Percentiles rank a stretch among this genome's conserved stretches.
Conservation (phyloP, 2,888 invertebrate species). For the Nomada hirtipes region DNA sequence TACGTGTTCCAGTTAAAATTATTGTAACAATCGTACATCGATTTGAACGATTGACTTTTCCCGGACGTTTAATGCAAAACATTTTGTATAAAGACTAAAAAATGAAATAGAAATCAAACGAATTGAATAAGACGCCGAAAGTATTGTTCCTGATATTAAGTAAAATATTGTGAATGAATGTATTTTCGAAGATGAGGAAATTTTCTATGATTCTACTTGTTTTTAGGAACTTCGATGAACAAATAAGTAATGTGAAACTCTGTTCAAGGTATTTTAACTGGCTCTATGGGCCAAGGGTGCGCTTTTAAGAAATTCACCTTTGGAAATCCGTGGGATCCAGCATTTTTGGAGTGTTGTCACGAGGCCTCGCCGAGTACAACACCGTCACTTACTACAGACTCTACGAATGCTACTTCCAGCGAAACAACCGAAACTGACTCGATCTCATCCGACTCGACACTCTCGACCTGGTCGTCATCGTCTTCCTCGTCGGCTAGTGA, state of each 20-base stretch:
- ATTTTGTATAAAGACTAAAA: too few relatives aligned
- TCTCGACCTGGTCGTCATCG: slow-evolving; percentile 34
- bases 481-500: slow-evolving; percentile 46
- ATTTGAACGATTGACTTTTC: too few relatives aligned
- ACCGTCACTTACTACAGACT: slow-evolving; percentile 51
- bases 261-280: slow-evolving; percentile 86
- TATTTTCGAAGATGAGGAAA: too few relatives aligned
- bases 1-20: too few relatives aligned
- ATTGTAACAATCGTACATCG: too few relatives aligned
- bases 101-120: too few relatives aligned
- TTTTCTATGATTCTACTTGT: too few relatives aligned
- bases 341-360: slow-evolving; percentile 88
- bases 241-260: neutral
- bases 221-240: neutral
- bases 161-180: too few relatives aligned
- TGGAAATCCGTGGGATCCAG: slow-evolving; percentile 87
- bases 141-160: too few relatives aligned
- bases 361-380: slow-evolving; percentile 79
- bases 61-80: too few relatives aligned
- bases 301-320: slow-evolving; percentile 85
- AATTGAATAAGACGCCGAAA: too few relatives aligned
- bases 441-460: slow-evolving; percentile 45
- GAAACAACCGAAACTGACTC: slow-evolving; percentile 47
- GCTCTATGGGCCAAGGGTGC: slow-evolving; percentile 86
- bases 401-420: slow-evolving; percentile 47